Base-by-base conservation (phyloP, 2,113 vertebrate genomes). In the Stercorarius parasiticus region DNA sequence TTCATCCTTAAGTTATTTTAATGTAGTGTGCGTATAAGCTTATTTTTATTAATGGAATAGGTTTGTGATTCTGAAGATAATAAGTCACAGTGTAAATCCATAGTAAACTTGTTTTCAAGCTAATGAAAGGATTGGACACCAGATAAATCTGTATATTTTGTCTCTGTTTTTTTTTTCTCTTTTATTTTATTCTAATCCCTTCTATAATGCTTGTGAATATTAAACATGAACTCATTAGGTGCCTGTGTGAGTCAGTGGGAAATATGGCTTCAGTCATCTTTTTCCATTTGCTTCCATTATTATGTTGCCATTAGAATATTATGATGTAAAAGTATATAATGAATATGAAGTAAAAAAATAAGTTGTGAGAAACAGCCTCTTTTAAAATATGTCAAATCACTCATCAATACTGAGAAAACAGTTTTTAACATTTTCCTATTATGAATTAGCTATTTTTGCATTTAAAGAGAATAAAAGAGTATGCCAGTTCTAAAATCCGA, bases 1-100 rank as follows among this genome's bases (percentile, higher is more conserved):
- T 95, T 90, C 87, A 93, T 95, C 93, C 64, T 91, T 86, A 90
- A 91, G 59, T 88, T 95, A 77, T 83, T 96, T 94, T 96, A 95
- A 93, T 80, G 62, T 66, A 95, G 42, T 74, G 50, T 88, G 38
- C 8, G 2, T 74, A 67, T 77, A 93, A 85, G 25, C 40, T 85
- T 91, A 66, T 90, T 91, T 96, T 87, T 94, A 85, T 93, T 86
- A 91, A 77, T 82, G 38, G 62, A 91, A 23, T 85, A 91, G 5
- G 15, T 78, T 95, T 91, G 78, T 52, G 70, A 89, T 88, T 83
- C 67, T 86, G 70, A 77, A 83, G 58, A 47, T 65, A 92, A 16
- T 80, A 87, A 73, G 38, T 91, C 64, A 43, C 38, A 50, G 26
- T 11, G 13, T 81, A 95, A 94, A 76, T 53, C 36, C 78, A 52